phyloP scores from a whole-genome alignment of 2,888 invertebrate species.

The Chironomus tentans region DNA sequence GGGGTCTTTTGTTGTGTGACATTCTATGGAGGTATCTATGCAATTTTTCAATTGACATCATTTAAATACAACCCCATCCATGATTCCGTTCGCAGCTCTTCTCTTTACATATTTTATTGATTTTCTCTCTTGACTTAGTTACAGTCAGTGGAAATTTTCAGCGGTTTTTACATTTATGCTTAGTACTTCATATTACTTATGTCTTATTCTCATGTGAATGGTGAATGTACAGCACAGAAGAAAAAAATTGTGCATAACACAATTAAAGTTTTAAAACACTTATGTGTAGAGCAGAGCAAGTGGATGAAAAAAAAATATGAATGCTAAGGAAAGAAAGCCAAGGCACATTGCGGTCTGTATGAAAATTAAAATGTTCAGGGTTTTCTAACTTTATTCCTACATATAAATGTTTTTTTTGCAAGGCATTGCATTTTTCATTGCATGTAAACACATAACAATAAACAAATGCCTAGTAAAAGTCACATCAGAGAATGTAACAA shows the following conservation, averaged over 20 bases:
- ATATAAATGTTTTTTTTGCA: neutral
- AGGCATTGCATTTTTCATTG: neutral
- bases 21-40: too few species aligned
- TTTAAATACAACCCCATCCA: too few species aligned
- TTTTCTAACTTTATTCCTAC: neutral
- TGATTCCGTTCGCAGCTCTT: too few species aligned
- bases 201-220: too few species aligned
- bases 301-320: neutral
- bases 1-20: too few species aligned
- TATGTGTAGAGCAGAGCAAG: neutral
- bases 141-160: too few species aligned
- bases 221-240: too few species aligned
- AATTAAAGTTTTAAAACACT: neutral
- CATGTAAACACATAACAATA: neutral
- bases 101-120: too few species aligned
- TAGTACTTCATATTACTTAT: too few species aligned
- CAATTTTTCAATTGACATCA: too few species aligned
- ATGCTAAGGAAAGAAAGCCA: neutral
- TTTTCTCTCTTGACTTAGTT: too few species aligned
- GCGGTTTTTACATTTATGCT: too few species aligned
- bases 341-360: neutral
- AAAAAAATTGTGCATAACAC: neutral
- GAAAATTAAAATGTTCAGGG: neutral
- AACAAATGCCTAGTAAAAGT: slow-evolving; percentile 8
- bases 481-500: slow-evolving; percentile 1